Evolutionary conservation across 2,113 vertebrate species (phyloP).

Genomic region (Calcarius ornatus): DNA sequence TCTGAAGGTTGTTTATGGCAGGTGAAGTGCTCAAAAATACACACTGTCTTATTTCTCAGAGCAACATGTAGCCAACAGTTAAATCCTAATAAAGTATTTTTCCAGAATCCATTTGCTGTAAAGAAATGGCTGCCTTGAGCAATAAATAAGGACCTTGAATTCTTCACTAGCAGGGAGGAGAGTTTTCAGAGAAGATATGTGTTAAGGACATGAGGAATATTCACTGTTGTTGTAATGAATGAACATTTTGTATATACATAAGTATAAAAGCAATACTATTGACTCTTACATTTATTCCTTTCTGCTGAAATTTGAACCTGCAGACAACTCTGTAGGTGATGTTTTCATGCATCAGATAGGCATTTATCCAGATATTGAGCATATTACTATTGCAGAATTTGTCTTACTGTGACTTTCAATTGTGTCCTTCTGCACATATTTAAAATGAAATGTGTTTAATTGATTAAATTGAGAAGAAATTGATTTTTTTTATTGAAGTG

Average conservation of each 20-base stretch:
- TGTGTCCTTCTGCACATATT: not conserved
- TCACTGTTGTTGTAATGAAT: not conserved
- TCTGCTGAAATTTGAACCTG: not conserved
- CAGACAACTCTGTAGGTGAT: not conserved
- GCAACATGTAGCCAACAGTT: not conserved
- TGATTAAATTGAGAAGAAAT: not conserved
- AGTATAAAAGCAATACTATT: slow-evolving; percentile 22
- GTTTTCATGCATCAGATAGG: not conserved
- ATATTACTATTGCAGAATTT: not conserved
- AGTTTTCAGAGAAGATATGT: not conserved
- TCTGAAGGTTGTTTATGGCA: slow-evolving; percentile 22
- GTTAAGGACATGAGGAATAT: not conserved
- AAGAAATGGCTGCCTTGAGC: not conserved
- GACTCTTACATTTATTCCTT: not conserved
- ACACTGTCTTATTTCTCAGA: not conserved
- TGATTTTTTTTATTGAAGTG: not conserved
- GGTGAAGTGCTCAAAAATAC: not conserved
- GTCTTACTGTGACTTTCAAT: not conserved
- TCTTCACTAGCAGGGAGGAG: not conserved
- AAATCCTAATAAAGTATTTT: slow-evolving; percentile 27
- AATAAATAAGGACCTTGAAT: slow-evolving; percentile 7
- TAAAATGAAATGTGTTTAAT: not conserved
- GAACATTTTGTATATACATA: not conserved
- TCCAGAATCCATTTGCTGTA: slow-evolving; percentile 36
- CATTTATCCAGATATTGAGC: not conserved